phyloP scores from a whole-genome alignment of 2,888 invertebrate species.

The Anthophora plumipes region DNA sequence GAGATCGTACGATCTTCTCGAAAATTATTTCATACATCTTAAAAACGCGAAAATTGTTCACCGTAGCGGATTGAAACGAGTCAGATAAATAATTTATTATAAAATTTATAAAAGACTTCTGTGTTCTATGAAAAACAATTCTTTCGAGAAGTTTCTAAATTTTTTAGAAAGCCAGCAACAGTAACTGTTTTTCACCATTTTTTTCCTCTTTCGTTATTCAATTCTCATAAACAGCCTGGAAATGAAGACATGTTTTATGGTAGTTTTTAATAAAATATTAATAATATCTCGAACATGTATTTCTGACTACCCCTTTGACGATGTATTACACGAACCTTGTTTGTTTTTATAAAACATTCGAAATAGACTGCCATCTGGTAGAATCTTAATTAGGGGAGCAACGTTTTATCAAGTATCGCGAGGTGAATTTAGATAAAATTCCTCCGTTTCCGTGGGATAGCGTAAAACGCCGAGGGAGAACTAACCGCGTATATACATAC shows the following conservation, averaged over 20 bases:
- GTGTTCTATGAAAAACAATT: too few relatives aligned
- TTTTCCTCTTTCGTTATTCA: too few relatives aligned
- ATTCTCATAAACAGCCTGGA: too few relatives aligned
- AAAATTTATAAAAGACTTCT: too few relatives aligned
- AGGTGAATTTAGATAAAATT: background rate
- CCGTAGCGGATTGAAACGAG: too few relatives aligned
- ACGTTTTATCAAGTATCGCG: background rate
- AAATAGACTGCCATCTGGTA: background rate
- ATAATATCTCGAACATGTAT: background rate
- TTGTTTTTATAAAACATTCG: background rate
- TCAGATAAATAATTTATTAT: too few relatives aligned
- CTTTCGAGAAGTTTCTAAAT: too few relatives aligned
- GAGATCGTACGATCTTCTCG: too few relatives aligned
- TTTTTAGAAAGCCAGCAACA: too few relatives aligned
- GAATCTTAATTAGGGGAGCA: slow-evolving; percentile 9
- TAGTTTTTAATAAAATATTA: slow-evolving; percentile 13
- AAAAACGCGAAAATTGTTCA: too few relatives aligned
- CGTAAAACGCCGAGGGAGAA: background rate
- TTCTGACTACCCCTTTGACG: background rate
- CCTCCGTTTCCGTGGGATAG: background rate
- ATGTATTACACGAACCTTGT: background rate
- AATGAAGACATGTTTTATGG: background rate
- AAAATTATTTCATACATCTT: too few relatives aligned
- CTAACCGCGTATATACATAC: background rate
- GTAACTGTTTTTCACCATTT: too few relatives aligned